phyloP scores from a whole-genome alignment of 1,140 invertebrate genomes.

The Choristoneura fumiferana region DNA sequence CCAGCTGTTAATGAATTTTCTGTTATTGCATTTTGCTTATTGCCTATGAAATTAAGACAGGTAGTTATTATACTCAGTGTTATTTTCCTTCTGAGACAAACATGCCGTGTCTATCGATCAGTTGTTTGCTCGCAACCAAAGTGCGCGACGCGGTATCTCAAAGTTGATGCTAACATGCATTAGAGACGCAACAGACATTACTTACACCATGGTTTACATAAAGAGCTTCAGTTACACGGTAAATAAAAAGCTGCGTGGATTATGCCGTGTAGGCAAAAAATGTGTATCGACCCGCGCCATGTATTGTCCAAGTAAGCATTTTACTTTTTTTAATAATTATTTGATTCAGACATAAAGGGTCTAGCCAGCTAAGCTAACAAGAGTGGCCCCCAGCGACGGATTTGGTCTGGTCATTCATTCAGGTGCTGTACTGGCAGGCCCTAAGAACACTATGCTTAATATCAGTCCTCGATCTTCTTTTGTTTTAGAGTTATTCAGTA shows the following conservation, averaged over 20 bases:
- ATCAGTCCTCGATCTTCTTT: too few relatives aligned
- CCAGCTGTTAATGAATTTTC: slow-evolving; percentile 26
- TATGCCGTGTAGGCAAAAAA: not conserved
- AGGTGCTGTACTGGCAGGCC: too few relatives aligned
- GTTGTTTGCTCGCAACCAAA: slow-evolving; percentile 15
- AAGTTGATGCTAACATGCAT: not conserved
- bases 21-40: slow-evolving; percentile 20
- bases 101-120: slow-evolving; percentile 39
- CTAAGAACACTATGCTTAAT: too few relatives aligned
- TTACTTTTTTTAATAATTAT: too few relatives aligned
- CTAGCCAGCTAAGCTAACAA: too few relatives aligned
- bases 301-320: slow-evolving; percentile 3
- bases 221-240: not conserved
- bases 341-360: too few relatives aligned
- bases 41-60: slow-evolving; percentile 27
- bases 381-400: too few relatives aligned
- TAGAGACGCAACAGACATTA: too few relatives aligned
- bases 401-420: too few relatives aligned
- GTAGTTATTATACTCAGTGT: slow-evolving; percentile 31
- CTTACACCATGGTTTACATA: not conserved
- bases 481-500: too few relatives aligned
- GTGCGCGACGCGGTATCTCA: slow-evolving; percentile 18
- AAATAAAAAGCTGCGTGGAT: not conserved
- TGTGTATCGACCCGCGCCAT: slow-evolving; percentile 6
- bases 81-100: slow-evolving; percentile 30